Evolutionary conservation across 2,888 invertebrate species (phyloP).

Genomic region (Schrankia costaestrigalis): DNA sequence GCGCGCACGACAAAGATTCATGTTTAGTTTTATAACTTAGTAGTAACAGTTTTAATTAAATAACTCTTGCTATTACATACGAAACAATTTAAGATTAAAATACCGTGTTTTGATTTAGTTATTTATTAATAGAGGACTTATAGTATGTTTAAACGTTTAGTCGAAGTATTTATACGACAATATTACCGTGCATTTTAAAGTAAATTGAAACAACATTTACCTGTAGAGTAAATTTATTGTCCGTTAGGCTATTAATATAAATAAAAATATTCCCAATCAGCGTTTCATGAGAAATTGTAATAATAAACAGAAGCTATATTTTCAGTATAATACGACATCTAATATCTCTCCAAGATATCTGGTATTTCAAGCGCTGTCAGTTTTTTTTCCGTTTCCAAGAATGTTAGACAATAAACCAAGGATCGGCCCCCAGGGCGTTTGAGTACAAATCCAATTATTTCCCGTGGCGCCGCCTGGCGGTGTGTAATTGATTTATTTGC

Average conservation of each 20-base stretch:
- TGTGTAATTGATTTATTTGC: conserved; percentile 75
- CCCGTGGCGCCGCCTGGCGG: conserved; percentile 57
- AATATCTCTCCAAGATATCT: conserved; percentile 34
- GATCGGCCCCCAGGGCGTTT: conserved; percentile 60
- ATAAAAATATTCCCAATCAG: no score
- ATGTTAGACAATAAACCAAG: conserved; percentile 61
- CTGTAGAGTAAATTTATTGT: no score
- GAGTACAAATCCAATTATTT: conserved; percentile 72
- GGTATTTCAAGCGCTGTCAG: conserved; percentile 39
- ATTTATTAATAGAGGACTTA: no score
- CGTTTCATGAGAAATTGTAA: no score
- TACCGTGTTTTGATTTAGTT: conserved; percentile 20
- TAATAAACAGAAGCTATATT: conserved; percentile 27
- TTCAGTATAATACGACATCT: conserved; percentile 23
- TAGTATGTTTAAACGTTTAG: no score
- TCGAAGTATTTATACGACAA: no score
- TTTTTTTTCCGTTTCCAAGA: conserved; percentile 47
- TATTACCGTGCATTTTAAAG: no score
- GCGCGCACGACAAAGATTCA: conserved; percentile 49
- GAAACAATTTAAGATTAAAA: conserved; percentile 40
- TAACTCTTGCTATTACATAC: conserved; percentile 41
- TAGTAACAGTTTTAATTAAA: conserved; percentile 59
- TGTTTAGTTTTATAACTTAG: conserved; percentile 55
- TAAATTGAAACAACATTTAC: no score
- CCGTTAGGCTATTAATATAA: no score